A percentile compares a stretch with the other conserved stretches of the same genome.
Conservation (phyloP, 2,113 vertebrate genomes). For the Dryoscopus gambensis region DNA sequence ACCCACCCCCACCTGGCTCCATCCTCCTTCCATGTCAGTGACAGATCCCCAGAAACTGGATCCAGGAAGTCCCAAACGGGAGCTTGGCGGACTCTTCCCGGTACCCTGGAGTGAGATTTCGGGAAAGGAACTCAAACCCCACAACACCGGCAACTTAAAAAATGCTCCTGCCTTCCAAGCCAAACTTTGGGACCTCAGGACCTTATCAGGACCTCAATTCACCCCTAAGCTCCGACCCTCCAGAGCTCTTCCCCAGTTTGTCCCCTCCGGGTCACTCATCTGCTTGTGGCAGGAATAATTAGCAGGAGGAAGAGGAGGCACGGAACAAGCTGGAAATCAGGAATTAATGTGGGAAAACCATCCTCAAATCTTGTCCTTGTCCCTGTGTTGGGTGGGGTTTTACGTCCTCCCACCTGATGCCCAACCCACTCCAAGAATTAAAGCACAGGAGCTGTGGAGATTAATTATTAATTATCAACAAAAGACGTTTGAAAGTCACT, state of each 20-base stretch:
- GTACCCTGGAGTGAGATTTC: not conserved
- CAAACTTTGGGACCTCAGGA: not conserved
- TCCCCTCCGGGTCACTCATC: not conserved
- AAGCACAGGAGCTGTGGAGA: not conserved
- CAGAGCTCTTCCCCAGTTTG: not conserved
- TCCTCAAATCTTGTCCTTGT: not conserved
- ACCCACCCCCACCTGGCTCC: not conserved
- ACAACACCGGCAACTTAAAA: accelerated
- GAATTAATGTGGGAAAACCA: not conserved
- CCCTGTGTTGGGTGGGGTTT: not conserved
- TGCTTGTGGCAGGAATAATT: not conserved
- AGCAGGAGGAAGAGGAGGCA: not conserved
- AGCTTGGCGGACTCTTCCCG: not conserved
- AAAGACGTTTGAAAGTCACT: not conserved
- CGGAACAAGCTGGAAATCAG: accelerated
- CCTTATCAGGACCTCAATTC: not conserved
- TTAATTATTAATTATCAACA: not conserved
- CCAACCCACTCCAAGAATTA: not conserved
- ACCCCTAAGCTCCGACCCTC: not conserved
- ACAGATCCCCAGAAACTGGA: not conserved
- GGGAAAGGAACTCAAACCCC: not conserved
- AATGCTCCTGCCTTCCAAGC: not conserved
- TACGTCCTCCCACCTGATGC: too few species aligned
- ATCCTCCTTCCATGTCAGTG: not conserved
- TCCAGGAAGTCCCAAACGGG: not conserved